Conservation (phyloP, 2,888 invertebrate species). For the Agriopis aurantiaria region DNA sequence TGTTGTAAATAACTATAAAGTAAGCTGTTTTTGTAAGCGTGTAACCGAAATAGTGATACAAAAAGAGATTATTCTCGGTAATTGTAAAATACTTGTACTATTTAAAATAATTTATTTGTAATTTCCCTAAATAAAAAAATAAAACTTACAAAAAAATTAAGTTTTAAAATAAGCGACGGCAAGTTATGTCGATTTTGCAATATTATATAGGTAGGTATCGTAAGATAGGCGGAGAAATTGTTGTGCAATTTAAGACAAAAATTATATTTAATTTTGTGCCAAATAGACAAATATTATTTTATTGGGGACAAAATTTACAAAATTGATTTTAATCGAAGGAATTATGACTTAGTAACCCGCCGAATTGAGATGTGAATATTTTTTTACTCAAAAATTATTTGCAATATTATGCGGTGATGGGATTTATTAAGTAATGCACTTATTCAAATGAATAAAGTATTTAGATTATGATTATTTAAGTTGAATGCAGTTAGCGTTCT, state of each 20-base stretch:
- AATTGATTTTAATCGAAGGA: conserved; percentile 56
- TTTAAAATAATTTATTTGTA: conserved; percentile 43
- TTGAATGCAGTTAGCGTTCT: conserved; percentile 74
- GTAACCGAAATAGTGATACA: conserved; percentile 52
- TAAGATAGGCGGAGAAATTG: conserved; percentile 41
- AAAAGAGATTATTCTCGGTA: conserved; percentile 57
- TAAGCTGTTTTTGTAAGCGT: conserved; percentile 41
- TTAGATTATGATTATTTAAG: conserved; percentile 48
- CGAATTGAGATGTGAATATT: conserved; percentile 63
- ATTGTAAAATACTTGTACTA: conserved; percentile 48
- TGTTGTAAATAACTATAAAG: conserved; percentile 66
- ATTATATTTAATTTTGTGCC: conserved; percentile 76
- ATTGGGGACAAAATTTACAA: conserved; percentile 81
- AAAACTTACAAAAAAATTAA: conserved; percentile 36
- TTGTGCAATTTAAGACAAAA: conserved; percentile 41
- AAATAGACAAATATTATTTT: conserved; percentile 78
- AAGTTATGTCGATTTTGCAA: conserved; percentile 47
- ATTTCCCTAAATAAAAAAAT: conserved; percentile 35
- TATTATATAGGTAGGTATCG: conserved; percentile 37
- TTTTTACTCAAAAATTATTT: conserved; percentile 52
- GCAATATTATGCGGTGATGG: conserved; percentile 70
- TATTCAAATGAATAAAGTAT: conserved; percentile 42
- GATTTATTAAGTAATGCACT: conserved; percentile 45
- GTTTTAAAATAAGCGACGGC: conserved; percentile 44
- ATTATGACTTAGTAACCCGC: conserved; percentile 62